Evolutionary conservation across 2,888 invertebrate species (phyloP).

Genomic region (Polydesmus complanatus): DNA sequence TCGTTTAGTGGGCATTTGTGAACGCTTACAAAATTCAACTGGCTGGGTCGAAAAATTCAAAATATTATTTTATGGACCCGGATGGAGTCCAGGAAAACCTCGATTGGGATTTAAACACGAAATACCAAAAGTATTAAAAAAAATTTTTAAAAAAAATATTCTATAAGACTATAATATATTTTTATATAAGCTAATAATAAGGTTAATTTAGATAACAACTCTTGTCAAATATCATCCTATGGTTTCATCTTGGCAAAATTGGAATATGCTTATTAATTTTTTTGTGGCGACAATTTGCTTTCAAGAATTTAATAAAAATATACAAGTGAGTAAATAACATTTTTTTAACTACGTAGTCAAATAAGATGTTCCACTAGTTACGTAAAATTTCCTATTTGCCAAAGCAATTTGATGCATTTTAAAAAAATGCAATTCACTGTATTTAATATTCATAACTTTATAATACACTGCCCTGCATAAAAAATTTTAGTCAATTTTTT

Average conservation of each 20-base stretch:
- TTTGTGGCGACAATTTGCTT: neutral
- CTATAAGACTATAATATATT: no score
- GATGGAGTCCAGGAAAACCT: slow-evolving; percentile 68
- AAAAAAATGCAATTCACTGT: no score
- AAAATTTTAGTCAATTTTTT: no score
- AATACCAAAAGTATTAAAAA: slow-evolving; percentile 65
- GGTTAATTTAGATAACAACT: no score
- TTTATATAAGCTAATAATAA: no score
- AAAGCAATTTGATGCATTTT: no score
- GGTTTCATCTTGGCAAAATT: neutral
- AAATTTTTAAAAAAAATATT: no score
- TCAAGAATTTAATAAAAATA: slow-evolving; percentile 2
- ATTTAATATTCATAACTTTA: no score
- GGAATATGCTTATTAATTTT: slow-evolving; percentile 3
- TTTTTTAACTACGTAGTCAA: no score
- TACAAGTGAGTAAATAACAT: neutral
- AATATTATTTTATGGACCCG: slow-evolving; percentile 65
- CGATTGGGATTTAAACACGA: slow-evolving; percentile 59
- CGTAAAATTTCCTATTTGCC: no score
- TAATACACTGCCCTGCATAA: no score
- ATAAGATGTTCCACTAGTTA: no score
- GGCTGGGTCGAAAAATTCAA: neutral
- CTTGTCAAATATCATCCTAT: slow-evolving; percentile 2
- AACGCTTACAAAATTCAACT: neutral
- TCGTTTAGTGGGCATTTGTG: slow-evolving; percentile 50